Base-by-base conservation (phyloP, 2,113 vertebrate genomes). In the Euleptes europaea region DNA sequence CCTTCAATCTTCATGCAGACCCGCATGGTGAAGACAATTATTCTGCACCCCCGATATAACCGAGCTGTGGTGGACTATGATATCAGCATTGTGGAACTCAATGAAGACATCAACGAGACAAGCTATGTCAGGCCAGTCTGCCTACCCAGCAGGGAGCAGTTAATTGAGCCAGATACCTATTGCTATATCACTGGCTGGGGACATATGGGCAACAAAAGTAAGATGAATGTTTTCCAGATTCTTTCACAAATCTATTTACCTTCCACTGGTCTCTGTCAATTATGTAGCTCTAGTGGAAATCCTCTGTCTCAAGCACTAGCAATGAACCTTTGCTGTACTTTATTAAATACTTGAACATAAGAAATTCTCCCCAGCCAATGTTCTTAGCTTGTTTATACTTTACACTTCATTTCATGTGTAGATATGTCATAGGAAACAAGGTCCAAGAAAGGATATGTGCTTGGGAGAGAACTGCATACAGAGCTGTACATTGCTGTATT, bases 151-250 rank as follows among this genome's bases (percentile, higher is more conserved):
- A 87, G 47, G 0, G 93, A 87, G 13, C 96, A 97, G 92, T 80
- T 95, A 26, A 96, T 97, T 3, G 93, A 91, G 28, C 95, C 98
- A 0, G 97, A 99, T 69, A 97, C 97, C 1, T 99, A 99, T 95
- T 99, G 99, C 87, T 98, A 97, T 91, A 99, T 99, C 96, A 98
- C 98, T 0, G 99, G 99, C 92, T 99, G 99, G 99, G 99, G 99
- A 40, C 98, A 99, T 94, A 98, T 97, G 97, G 98, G 98, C 84
- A 98, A 97, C 96, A 97, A 97, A 95, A 98, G 99, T 99, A 96
- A 98, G 98, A 51, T 15, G 0, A 83, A 0, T 49, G 19, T 17
- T 86, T 76, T 54, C 63, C 31, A 17, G 23, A 28, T 15, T 78
- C 11, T 28, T 57, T 17, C 76, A 26, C 72, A 84, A 83, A 79